Percentiles rank a stretch among this genome's conserved stretches.
These are phyloP conservation scores for Drosophila pectinifera DNA, from an alignment of 1,140 invertebrate species.

Conservation along the genomic window DNA sequence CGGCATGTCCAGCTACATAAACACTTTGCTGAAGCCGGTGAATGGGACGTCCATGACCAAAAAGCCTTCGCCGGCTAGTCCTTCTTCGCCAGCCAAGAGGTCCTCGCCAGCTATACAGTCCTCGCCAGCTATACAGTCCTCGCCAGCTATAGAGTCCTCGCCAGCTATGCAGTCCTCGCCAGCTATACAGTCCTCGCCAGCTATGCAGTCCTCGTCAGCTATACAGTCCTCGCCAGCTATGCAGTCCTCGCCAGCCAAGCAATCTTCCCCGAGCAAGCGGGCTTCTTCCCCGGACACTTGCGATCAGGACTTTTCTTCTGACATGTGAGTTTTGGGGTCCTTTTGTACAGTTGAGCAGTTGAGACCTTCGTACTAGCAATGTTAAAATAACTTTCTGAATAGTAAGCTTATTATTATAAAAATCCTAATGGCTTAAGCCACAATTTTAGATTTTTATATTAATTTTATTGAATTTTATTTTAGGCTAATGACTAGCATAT, in stretches of 20 bases:
- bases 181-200: not conserved
- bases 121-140: not conserved
- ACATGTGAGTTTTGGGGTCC: not conserved
- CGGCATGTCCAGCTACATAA: not conserved
- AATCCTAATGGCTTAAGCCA: no score
- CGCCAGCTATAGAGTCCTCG: not conserved
- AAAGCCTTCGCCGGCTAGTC: not conserved
- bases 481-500: no score
- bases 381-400: no score
- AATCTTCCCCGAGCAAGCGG: no score
- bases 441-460: no score
- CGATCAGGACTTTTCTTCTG: not conserved
- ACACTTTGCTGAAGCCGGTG: not conserved
- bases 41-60: not conserved
- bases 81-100: not conserved
- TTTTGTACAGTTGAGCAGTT: no score
- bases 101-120: not conserved
- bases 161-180: not conserved
- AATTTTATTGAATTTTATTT: no score
- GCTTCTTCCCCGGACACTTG: not conserved
- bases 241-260: not conserved
- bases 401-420: no score
- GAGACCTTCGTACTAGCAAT: no score
- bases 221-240: not conserved
- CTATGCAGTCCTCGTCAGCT: not conserved